These are phyloP conservation scores for Argyra leucocephala DNA, from an alignment of 2,888 invertebrate genomes.

Conservation along the genomic window DNA sequence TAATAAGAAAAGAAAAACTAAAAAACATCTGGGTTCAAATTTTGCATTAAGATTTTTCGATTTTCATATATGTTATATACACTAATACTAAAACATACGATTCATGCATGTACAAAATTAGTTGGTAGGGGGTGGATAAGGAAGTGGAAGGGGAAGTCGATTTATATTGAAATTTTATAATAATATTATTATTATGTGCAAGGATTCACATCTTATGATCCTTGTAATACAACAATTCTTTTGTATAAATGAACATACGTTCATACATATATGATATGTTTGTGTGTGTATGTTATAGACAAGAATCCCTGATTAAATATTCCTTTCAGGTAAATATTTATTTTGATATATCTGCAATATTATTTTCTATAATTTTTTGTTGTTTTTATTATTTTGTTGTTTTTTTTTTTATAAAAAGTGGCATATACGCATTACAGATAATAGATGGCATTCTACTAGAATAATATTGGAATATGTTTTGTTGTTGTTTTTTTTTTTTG, in stretches of 20 bases:
- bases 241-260: too few relatives aligned
- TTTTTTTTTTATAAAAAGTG: not conserved
- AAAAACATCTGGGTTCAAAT: not conserved
- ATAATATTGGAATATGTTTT: too few relatives aligned
- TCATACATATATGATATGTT: too few relatives aligned
- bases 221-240: not conserved
- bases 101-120: too few relatives aligned
- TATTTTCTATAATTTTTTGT: not conserved
- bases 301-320: constrained; percentile 2
- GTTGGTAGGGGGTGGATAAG: too few relatives aligned
- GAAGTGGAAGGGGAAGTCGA: too few relatives aligned
- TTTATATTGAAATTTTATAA: not conserved
- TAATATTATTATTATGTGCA: not conserved
- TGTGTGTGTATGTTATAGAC: too few relatives aligned
- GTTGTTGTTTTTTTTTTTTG: too few relatives aligned
- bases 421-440: constrained; percentile 1
- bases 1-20: not conserved
- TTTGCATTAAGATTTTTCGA: not conserved
- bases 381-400: not conserved
- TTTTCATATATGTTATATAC: too few relatives aligned
- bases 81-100: too few relatives aligned
- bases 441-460: not conserved
- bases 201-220: not conserved
- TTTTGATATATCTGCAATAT: constrained; percentile 6
- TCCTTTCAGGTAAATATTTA: constrained; percentile 6